Percentiles rank a stretch among this genome's conserved stretches.
phyloP scores from a whole-genome alignment of 2,888 invertebrate genomes.

The Timandra comae region DNA sequence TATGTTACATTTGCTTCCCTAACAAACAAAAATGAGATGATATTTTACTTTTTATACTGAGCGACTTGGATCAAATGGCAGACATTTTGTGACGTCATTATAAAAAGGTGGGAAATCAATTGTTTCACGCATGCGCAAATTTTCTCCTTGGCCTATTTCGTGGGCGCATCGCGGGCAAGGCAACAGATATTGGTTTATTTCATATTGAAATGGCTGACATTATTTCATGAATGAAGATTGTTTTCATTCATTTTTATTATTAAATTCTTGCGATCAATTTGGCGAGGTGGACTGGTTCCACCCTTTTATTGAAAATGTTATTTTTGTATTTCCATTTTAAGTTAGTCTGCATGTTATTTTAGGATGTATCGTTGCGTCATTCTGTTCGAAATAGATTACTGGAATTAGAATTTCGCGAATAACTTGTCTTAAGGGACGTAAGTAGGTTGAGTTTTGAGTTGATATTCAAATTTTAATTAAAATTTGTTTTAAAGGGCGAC shows the following conservation, averaged over 20 bases:
- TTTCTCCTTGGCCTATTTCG: constrained; percentile 63
- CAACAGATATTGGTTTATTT: constrained; percentile 40
- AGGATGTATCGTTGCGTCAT: not conserved
- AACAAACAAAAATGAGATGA: constrained; percentile 35
- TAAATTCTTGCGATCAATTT: constrained; percentile 24
- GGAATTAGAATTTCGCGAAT: too few species aligned
- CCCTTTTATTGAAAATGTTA: too few species aligned
- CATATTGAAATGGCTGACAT: constrained; percentile 45
- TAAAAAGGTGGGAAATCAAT: constrained; percentile 52
- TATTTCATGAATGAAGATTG: constrained; percentile 65
- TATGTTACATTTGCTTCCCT: constrained; percentile 43
- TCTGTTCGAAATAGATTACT: too few species aligned
- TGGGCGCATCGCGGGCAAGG: constrained; percentile 42
- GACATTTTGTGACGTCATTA: constrained; percentile 72
- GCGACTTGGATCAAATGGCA: constrained; percentile 39
- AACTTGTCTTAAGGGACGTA: too few species aligned
- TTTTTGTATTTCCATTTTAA: too few species aligned
- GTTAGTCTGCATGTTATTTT: too few species aligned
- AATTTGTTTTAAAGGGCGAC: too few species aligned
- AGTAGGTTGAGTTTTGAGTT: too few species aligned
- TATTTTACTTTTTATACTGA: constrained; percentile 61
- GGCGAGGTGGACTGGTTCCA: not conserved
- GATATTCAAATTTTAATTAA: too few species aligned
- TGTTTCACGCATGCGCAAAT: constrained; percentile 55
- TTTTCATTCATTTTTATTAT: constrained; percentile 62